Conservation (phyloP, 2,888 invertebrate genomes). For the Limnephilus rhombicus region DNA sequence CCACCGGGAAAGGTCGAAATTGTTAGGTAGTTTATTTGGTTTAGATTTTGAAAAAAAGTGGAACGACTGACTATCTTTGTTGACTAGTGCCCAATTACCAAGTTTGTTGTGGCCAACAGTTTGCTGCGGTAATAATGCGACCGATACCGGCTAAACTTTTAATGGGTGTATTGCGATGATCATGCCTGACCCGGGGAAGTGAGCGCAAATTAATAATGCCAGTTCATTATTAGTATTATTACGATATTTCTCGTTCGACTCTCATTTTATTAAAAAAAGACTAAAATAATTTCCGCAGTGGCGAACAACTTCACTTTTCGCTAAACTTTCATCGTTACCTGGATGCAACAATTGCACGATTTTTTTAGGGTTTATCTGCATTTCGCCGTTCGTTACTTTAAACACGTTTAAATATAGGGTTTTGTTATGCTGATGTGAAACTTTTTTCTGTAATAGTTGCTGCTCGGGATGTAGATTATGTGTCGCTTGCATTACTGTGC, state of each 20-base stretch:
- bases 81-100: constrained; percentile 45
- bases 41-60: neutral
- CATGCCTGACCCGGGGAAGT: constrained; percentile 30
- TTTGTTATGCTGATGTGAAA: neutral
- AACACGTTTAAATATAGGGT: neutral
- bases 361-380: neutral
- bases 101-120: constrained; percentile 28
- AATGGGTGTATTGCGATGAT: constrained; percentile 58
- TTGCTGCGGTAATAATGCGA: constrained; percentile 8
- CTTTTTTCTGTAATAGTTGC: neutral
- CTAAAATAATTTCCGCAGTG: neutral
- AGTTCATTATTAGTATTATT: constrained; percentile 2
- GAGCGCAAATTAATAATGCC: constrained; percentile 32
- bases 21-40: too few species aligned
- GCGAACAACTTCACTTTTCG: constrained; percentile 15
- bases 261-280: neutral
- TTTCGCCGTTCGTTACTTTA: neutral
- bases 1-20: too few species aligned
- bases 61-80: neutral
- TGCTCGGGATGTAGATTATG: neutral
- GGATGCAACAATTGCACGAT: neutral
- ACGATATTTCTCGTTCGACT: constrained; percentile 22
- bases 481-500: neutral
- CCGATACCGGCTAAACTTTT: constrained; percentile 56
- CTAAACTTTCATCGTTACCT: constrained; percentile 25